phyloP scores from a whole-genome alignment of 2,797 vertebrate genomes.

The Gadopsis bispinosus region DNA sequence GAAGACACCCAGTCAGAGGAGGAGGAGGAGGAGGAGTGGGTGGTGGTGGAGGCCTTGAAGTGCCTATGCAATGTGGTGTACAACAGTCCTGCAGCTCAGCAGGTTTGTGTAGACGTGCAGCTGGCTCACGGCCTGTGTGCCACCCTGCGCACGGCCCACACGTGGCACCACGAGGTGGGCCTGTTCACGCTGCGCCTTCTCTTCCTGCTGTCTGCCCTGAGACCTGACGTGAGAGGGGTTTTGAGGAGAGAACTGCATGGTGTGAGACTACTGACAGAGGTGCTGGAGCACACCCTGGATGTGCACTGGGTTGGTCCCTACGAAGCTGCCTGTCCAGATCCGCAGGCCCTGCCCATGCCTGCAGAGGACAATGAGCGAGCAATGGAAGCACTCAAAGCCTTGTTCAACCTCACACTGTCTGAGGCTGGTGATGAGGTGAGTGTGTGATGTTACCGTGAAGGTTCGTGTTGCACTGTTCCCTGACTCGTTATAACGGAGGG shows the following conservation, averaged over 20 bases:
- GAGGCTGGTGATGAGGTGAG: conserved; percentile 92
- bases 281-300: conserved; percentile 92
- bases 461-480: background rate
- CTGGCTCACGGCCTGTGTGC: conserved; percentile 90
- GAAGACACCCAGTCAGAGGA: conserved; percentile 80
- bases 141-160: conserved; percentile 84
- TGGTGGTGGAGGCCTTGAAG: conserved; percentile 96
- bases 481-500: background rate
- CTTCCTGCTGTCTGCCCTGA: conserved; percentile 95
- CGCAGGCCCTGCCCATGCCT: conserved; percentile 85
- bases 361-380: conserved; percentile 90
- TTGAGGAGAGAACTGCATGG: conserved; percentile 89
- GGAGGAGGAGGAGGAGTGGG: conserved; percentile 87
- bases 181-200: conserved; percentile 96
- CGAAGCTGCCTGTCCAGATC: conserved; percentile 85
- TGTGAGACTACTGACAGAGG: conserved; percentile 89
- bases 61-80: conserved; percentile 98
- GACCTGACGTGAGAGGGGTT: conserved; percentile 88
- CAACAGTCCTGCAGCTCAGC: conserved; percentile 93
- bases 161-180: conserved; percentile 89
- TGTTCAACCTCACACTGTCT: conserved; percentile 95
- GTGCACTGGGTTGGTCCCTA: conserved; percentile 93
- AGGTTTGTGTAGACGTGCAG: conserved; percentile 92
- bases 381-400: conserved; percentile 95
- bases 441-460: background rate